Evolutionary conservation across 2,888 invertebrate species (phyloP).

Genomic region (Pterostichus niger): DNA sequence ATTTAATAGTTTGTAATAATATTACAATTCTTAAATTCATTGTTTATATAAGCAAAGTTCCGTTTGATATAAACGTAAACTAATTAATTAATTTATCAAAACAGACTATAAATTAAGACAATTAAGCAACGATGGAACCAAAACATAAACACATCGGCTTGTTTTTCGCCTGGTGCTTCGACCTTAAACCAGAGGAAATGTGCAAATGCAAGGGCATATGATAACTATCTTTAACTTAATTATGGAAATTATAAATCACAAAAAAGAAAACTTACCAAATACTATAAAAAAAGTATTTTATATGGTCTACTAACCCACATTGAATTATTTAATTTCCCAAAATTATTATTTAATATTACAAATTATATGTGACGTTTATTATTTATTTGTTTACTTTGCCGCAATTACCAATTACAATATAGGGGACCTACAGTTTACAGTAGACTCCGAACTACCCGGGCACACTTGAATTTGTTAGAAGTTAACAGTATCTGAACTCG

Average conservation of each 20-base stretch:
- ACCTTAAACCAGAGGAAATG: conserved; percentile 64
- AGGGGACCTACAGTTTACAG: too few species aligned
- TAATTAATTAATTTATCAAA: conserved; percentile 58
- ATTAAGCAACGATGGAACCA: conserved; percentile 45
- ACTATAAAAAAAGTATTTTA: conserved; percentile 37
- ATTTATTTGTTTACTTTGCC: background rate
- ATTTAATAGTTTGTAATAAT: conserved; percentile 8
- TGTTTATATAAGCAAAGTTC: conserved; percentile 17
- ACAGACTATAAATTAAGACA: conserved; percentile 37
- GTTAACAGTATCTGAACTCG: too few species aligned
- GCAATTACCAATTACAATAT: too few species aligned
- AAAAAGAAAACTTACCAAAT: conserved; percentile 52
- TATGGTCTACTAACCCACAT: conserved; percentile 35
- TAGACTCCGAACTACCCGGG: too few species aligned
- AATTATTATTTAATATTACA: conserved; percentile 3
- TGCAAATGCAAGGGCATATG: conserved; percentile 62
- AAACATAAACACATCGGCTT: conserved; percentile 54
- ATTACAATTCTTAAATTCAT: background rate
- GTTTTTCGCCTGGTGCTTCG: conserved; percentile 55
- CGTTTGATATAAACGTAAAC: conserved; percentile 12
- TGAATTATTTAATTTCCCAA: background rate
- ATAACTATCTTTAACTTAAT: conserved; percentile 60
- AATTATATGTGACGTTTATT: conserved; percentile 1
- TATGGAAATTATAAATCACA: conserved; percentile 54
- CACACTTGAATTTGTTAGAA: too few species aligned